phyloP scores from a whole-genome alignment of 2,797 vertebrate genomes.

The Psittacula derbiana region DNA sequence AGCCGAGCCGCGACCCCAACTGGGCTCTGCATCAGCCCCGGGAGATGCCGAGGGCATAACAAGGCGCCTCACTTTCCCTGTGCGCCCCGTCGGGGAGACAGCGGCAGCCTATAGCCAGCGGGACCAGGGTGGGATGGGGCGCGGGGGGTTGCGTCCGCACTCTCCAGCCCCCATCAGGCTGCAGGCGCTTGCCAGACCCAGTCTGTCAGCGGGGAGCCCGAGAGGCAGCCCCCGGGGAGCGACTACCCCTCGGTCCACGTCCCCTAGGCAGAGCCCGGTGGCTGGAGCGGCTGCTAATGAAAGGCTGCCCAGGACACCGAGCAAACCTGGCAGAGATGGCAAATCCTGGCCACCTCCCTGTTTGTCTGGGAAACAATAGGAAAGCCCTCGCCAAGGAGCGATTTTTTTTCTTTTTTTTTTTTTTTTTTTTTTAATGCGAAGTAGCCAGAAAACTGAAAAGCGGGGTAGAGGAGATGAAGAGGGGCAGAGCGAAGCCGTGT shows the following conservation, averaged over 20 bases:
- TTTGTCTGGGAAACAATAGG: conserved; percentile 47
- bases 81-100: background rate
- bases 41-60: background rate
- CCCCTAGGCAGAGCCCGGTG: background rate
- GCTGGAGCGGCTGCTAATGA: background rate
- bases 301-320: background rate
- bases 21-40: background rate
- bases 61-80: background rate
- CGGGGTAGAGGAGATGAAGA: background rate
- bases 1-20: background rate
- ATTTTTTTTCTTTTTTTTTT: background rate
- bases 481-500: background rate
- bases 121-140: rapidly evolving
- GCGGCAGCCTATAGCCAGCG: background rate
- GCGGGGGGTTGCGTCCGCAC: background rate
- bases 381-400: conserved; percentile 16
- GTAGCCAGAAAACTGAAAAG: background rate
- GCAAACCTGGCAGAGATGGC: background rate
- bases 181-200: background rate
- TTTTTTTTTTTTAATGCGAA: background rate
- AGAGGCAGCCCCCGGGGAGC: background rate
- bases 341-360: background rate
- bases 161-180: background rate
- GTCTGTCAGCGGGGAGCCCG: background rate
- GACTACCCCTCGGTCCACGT: background rate